These are phyloP conservation scores for Microtus pennsylvanicus DNA, from an alignment of 2,113 vertebrate species.

Conservation along the genomic window DNA sequence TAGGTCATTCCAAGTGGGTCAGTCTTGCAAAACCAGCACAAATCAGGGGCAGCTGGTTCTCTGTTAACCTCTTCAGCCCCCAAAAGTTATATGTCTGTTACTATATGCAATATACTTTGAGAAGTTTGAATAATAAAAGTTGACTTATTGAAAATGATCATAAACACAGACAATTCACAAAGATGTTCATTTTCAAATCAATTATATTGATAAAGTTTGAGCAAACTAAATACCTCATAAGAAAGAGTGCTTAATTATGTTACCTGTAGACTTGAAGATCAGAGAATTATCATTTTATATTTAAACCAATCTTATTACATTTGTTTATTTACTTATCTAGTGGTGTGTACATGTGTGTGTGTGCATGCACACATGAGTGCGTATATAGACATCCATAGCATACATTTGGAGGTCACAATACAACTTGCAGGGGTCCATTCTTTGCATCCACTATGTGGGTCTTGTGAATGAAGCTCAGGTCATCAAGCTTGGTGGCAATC, in stretches of 20 bases:
- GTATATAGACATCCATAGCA: background rate
- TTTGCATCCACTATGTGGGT: background rate
- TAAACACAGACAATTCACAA: background rate
- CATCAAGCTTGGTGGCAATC: background rate
- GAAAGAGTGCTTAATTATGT: background rate
- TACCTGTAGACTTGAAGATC: background rate
- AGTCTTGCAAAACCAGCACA: background rate
- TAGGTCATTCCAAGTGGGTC: background rate
- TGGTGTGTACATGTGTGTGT: background rate
- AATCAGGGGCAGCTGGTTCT: background rate
- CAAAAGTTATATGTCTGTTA: background rate
- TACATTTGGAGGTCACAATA: background rate
- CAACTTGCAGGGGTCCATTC: no score
- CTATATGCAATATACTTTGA: background rate
- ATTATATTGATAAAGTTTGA: slow-evolving; percentile 15
- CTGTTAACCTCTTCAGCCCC: background rate
- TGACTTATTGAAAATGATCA: slow-evolving; percentile 4
- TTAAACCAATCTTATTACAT: background rate
- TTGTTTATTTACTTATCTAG: background rate
- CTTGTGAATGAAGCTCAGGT: background rate
- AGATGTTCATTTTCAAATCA: slow-evolving; percentile 18
- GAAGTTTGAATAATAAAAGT: slow-evolving; percentile 15
- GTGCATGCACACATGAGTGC: background rate
- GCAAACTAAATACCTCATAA: background rate
- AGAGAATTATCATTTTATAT: background rate